Base-by-base conservation (phyloP, 2,888 invertebrate species). In the Coelinius sp. region DNA sequence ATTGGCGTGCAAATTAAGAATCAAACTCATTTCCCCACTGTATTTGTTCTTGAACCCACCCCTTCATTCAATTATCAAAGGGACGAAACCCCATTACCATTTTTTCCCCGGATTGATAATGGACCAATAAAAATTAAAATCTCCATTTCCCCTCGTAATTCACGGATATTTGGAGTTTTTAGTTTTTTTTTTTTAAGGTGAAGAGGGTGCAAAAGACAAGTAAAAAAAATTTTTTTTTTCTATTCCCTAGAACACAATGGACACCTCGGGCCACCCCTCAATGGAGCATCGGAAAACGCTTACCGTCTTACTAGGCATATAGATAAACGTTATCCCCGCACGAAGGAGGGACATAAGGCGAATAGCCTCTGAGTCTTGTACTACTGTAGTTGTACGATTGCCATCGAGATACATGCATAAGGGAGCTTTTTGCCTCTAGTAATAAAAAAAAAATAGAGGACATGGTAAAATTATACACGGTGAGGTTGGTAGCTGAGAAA, bases 271-370 rank as follows among this genome's bases (percentile, higher is more conserved):
- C 59, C 5, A n/a, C 14, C 44, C 24, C 53, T 78, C 73, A 64
- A 68, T 65, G 75, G 78, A 76, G 77, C 79, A 85, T 85, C 79
- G 84, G 85, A 85, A 85, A 85, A 84, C 85, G 84, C 83, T 85
- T 83, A 84, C 46, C 76, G 82, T 75, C 70, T n/a, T 68, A 25
- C 66, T 72, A 72, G 24, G 22, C 63, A 63, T 63, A 75, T 68
- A 81, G 83, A 84, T 84, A 83, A 84, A 83, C 81, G 79, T 80
- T 81, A 82, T 82, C 82, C 79, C 74, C 78, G 25, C 72, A 72
- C 66, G 71, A 68, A 71, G 41, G 65, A 53, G 53, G 12, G 35
- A 41, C 49, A 65, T 59, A 68, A 38, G 25, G 71, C 17, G 27
- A 35, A 27, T 31, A 59, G 35, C 49, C 41, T 41, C 53, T 53